These are phyloP conservation scores for Drosophila murphyi DNA, from an alignment of 1,140 invertebrate species.

Conservation along the genomic window DNA sequence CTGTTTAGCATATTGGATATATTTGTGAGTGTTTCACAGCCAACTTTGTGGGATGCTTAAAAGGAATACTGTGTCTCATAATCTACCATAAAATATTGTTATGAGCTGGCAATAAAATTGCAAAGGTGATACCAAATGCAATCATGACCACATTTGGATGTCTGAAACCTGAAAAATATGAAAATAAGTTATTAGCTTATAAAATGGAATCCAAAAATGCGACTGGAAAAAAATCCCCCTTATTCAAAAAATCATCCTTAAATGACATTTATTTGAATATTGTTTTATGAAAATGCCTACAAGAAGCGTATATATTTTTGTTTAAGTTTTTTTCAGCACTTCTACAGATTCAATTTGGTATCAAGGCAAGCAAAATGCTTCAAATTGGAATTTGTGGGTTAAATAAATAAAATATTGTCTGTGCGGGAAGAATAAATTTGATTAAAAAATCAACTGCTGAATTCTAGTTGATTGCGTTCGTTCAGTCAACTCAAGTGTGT, in stretches of 20 bases:
- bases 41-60: slow-evolving; percentile 11
- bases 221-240: too few species aligned
- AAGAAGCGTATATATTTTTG: not conserved
- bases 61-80: slow-evolving; percentile 29
- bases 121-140: slow-evolving; percentile 18
- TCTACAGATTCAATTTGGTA: slow-evolving; percentile 1
- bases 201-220: too few species aligned
- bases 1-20: not conserved
- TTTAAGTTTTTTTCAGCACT: not conserved
- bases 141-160: not conserved
- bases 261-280: too few species aligned
- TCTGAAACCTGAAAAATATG: not conserved
- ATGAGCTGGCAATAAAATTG: slow-evolving; percentile 30
- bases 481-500: slow-evolving; percentile 15
- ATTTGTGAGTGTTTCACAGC: not conserved
- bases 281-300: not conserved
- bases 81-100: slow-evolving; percentile 24
- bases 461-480: slow-evolving; percentile 66
- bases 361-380: slow-evolving; percentile 8
- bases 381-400: slow-evolving; percentile 5
- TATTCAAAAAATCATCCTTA: too few species aligned
- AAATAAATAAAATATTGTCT: slow-evolving; percentile 46
- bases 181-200: not conserved
- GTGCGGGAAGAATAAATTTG: slow-evolving; percentile 51
- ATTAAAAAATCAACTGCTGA: slow-evolving; percentile 65